A percentile compares a stretch with the other conserved stretches of the same genome.
phyloP scores from a whole-genome alignment of 1,140 invertebrate species.

The Ridgeia piscesae region DNA sequence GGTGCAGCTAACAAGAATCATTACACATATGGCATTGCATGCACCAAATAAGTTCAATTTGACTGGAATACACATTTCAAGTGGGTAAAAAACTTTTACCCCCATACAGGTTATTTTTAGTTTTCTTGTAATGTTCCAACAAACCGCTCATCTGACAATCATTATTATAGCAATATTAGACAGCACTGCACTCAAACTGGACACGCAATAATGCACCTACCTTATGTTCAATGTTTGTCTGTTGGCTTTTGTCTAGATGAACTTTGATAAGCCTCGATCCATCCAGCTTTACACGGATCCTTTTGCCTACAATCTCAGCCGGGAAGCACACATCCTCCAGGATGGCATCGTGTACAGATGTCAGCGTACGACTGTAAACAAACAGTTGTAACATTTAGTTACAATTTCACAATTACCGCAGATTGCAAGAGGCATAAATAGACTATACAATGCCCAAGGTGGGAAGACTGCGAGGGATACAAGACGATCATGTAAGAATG shows the following conservation, averaged over 20 bases:
- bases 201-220: slow-evolving; percentile 61
- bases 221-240: slow-evolving; percentile 99
- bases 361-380: slow-evolving; percentile 80
- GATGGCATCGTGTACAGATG: slow-evolving; percentile 95
- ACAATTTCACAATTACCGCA: not conserved
- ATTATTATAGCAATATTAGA: too few species aligned
- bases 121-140: not conserved
- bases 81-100: not conserved
- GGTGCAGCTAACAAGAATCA: too few species aligned
- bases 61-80: not conserved
- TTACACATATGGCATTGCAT: not conserved
- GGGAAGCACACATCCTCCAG: slow-evolving; percentile 97
- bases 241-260: slow-evolving; percentile 97
- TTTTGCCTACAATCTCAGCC: slow-evolving; percentile 98
- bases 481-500: too few species aligned
- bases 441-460: too few species aligned
- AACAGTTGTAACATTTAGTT: slow-evolving; percentile 1
- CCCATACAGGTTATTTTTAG: not conserved
- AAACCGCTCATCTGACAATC: not conserved
- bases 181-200: too few species aligned
- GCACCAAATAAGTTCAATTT: not conserved
- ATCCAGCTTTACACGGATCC: slow-evolving; percentile 93
- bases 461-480: too few species aligned
- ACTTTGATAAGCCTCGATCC: slow-evolving; percentile 96
- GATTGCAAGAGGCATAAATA: not conserved